These are phyloP conservation scores for Nasonia giraulti DNA, from an alignment of 1,140 invertebrate genomes.

Conservation along the genomic window DNA sequence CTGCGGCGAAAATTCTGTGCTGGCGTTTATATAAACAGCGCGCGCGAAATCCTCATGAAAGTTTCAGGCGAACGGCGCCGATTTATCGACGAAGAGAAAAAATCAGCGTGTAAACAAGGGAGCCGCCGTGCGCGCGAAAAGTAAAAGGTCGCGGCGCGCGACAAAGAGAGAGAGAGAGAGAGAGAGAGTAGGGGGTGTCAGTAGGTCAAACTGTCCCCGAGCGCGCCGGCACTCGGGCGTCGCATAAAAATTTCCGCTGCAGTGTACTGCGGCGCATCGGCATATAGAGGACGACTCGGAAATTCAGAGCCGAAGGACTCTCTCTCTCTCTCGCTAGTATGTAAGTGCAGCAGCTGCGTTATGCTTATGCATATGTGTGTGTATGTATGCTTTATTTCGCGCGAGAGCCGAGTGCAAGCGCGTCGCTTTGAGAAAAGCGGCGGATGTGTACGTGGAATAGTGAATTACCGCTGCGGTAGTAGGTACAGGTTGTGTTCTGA, in stretches of 20 bases:
- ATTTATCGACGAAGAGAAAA: neutral
- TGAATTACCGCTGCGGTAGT: neutral
- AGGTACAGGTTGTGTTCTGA: no score
- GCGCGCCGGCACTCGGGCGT: neutral
- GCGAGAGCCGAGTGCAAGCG: neutral
- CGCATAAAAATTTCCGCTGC: conserved; percentile 39
- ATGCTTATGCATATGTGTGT: neutral
- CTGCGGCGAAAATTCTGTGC: no score
- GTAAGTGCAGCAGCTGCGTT: neutral
- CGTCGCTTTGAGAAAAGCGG: neutral
- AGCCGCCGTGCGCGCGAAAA: neutral
- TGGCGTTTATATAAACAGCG: neutral
- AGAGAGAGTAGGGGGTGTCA: neutral
- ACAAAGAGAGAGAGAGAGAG: neutral
- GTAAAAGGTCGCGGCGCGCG: neutral
- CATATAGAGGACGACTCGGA: neutral
- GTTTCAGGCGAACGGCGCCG: neutral
- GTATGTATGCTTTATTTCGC: neutral
- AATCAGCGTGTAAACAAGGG: neutral
- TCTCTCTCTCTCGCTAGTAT: neutral
- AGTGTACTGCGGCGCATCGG: neutral
- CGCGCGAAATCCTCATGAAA: neutral
- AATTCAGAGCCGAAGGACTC: conserved; percentile 21
- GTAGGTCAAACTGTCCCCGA: conserved; percentile 21
- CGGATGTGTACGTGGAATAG: neutral